Base-by-base conservation (phyloP, 1,140 invertebrate genomes). In the Platyscapa corneri region DNA sequence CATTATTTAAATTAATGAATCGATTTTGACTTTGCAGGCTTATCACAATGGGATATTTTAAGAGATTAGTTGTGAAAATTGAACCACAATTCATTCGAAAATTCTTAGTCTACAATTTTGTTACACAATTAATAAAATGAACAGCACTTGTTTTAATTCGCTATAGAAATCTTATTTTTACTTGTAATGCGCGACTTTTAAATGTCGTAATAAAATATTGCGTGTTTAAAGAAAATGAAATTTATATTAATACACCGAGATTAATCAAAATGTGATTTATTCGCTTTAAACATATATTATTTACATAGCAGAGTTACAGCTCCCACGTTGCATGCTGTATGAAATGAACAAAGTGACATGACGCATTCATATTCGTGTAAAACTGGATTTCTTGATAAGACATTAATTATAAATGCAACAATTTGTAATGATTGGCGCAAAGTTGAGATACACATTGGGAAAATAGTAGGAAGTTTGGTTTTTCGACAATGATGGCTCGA, bases 221-320 rank as follows among this genome's bases (percentile, higher is more conserved):
- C 70, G 70, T 42, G 70, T 37, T 42, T 74, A 74, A 74, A 12
- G 37, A 7, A 42, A 42, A n/a, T 74, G 42, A 72, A 39, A 23
- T 37, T 37, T 39, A 27, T 23, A 72, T 42, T 74, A 74, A 42
- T 74, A 74, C 0, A 16, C 34, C 27, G 37, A 42, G 20, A 74
- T 42, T 74, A 74, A 74, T 74, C 39, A 74, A 10, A 74, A 42
- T 42, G 42, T 42, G 70, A 74, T 74, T 74, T 74, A 74, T 74
- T 37, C n/a, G 14, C 70, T 20, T 42, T n/a, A 42, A 8, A 42
- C 42, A 42, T n/a, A 74, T n/a, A n/a, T n/a, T n/a, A n/a, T 74
- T 74, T 74, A 42, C 70, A 42, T 74, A 74, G 42, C 0, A 39
- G 42, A 42, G 37, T 42, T 74, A 32, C 70, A 70, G 64, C n/a